Percentiles rank a stretch among this genome's conserved stretches.
phyloP scores from a whole-genome alignment of 2,797 vertebrate genomes.

The Malacoctenus gilli region DNA sequence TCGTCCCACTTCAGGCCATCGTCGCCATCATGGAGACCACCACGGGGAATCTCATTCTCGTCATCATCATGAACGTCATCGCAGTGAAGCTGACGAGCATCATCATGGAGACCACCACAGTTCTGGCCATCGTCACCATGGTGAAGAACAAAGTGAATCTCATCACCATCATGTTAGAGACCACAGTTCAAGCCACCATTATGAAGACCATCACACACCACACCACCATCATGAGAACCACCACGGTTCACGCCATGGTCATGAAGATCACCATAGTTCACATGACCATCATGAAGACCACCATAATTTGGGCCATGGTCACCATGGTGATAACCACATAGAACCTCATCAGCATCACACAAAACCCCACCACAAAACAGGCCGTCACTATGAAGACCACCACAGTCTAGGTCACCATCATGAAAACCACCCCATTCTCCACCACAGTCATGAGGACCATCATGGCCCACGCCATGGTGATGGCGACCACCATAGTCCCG shows the following conservation, averaged over 20 bases:
- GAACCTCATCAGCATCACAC: not conserved
- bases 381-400: slow-evolving; percentile 8
- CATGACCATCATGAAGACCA: slow-evolving; percentile 12
- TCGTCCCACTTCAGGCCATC: too few species aligned
- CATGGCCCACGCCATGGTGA: slow-evolving; percentile 11
- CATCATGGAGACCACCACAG: slow-evolving; percentile 3
- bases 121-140: not conserved
- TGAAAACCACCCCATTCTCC: not conserved
- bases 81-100: slow-evolving; percentile 6
- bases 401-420: slow-evolving; percentile 1
- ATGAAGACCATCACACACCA: too few species aligned
- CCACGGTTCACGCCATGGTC: too few species aligned
- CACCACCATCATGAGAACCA: too few species aligned
- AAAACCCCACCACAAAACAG: slow-evolving; percentile 6
- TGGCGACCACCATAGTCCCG: slow-evolving; percentile 10
- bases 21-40: too few species aligned
- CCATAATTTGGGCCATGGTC: not conserved
- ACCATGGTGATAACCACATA: slow-evolving; percentile 10
- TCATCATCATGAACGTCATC: slow-evolving; percentile 6
- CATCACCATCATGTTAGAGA: not conserved
- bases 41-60: too few species aligned
- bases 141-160: not conserved
- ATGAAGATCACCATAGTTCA: not conserved
- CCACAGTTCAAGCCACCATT: too few species aligned
- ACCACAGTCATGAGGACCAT: not conserved